Evolutionary conservation across 2,113 vertebrate genomes (phyloP).

Genomic region (Lepisosteus osseus): DNA sequence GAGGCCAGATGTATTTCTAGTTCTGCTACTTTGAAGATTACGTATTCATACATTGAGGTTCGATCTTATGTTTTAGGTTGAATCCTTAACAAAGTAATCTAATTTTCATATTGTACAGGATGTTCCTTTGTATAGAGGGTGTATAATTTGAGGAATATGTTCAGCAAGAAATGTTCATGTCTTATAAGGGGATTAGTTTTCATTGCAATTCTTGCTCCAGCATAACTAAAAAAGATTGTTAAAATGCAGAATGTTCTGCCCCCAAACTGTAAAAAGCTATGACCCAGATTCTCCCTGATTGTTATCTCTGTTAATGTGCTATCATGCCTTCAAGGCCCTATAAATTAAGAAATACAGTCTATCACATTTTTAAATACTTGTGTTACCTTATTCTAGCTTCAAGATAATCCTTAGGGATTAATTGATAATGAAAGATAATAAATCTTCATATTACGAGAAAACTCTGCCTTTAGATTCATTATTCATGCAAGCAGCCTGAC

Average conservation of each 20-base stretch:
- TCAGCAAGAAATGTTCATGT: too few species aligned
- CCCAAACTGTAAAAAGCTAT: background rate
- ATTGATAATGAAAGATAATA: conserved; percentile 66
- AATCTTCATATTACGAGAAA: conserved; percentile 58
- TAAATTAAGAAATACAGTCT: background rate
- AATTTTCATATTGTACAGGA: too few species aligned
- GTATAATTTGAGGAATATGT: too few species aligned
- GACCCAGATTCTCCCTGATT: conserved; percentile 33
- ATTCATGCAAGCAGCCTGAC: conserved; percentile 58
- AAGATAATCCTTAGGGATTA: conserved; percentile 58
- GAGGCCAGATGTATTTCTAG: too few species aligned
- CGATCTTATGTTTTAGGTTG: too few species aligned
- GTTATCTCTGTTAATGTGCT: conserved; percentile 26
- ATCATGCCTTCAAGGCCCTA: background rate
- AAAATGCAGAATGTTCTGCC: conserved; percentile 7
- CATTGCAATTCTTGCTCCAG: too few species aligned
- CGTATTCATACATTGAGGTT: too few species aligned
- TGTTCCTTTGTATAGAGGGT: too few species aligned
- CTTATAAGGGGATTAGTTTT: too few species aligned
- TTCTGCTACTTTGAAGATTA: too few species aligned
- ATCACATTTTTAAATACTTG: conserved; percentile 43
- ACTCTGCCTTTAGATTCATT: conserved; percentile 67
- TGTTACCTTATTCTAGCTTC: conserved; percentile 42
- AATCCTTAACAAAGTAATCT: too few species aligned
- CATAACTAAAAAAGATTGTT: conserved; percentile 7